phyloP scores from a whole-genome alignment of 2,797 vertebrate species.

The Eurystomus glaucurus region DNA sequence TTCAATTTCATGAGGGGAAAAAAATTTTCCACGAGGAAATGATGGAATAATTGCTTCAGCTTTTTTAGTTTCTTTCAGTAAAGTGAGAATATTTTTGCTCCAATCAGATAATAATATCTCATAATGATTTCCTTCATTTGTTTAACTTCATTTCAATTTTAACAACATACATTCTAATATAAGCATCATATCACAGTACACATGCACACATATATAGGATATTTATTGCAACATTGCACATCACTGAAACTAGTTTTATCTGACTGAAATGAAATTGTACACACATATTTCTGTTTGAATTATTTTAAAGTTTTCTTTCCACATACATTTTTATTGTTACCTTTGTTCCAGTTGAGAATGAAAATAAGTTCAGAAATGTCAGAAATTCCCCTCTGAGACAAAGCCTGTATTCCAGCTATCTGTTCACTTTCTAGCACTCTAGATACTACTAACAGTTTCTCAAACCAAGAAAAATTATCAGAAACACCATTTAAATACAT shows the following conservation, averaged over 20 bases:
- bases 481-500: not conserved
- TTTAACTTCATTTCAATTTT: not conserved
- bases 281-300: not conserved
- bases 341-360: constrained; percentile 6
- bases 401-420: not conserved
- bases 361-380: constrained; percentile 20
- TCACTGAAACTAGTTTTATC: not conserved
- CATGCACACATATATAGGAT: not conserved
- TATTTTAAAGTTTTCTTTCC: constrained; percentile 13
- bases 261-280: not conserved
- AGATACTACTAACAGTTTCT: not conserved
- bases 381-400: not conserved
- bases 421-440: not conserved
- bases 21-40: not conserved
- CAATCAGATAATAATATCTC: not conserved
- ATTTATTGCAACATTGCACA: not conserved
- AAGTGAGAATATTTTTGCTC: not conserved
- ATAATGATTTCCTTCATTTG: not conserved
- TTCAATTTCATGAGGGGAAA: not conserved
- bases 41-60: not conserved
- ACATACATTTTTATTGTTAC: constrained; percentile 41
- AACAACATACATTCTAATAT: not conserved
- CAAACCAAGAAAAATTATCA: not conserved
- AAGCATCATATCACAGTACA: not conserved
- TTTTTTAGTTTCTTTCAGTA: not conserved